phyloP scores from a whole-genome alignment of 2,888 invertebrate genomes.

The Erebia epiphron region DNA sequence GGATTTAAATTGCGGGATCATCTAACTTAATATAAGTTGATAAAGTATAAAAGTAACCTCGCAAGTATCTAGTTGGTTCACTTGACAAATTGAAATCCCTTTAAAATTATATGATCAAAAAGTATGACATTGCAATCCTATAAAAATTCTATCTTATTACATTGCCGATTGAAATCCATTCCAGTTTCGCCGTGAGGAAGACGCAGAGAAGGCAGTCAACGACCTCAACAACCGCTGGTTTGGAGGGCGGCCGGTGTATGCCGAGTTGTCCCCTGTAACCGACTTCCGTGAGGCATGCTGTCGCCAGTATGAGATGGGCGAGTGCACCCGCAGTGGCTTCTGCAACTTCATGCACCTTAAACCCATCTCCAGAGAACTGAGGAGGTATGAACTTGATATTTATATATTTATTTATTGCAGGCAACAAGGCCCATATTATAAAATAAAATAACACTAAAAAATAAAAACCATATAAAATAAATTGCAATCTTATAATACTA shows the following conservation, averaged over 20 bases:
- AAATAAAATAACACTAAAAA: too few species aligned
- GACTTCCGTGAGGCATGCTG: conserved; percentile 99
- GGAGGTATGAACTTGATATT: conserved; percentile 83
- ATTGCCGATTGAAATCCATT: conserved; percentile 36
- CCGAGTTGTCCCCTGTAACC: conserved; percentile 99
- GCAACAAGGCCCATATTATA: too few species aligned
- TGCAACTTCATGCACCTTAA: conserved; percentile 99
- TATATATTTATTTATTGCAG: not conserved
- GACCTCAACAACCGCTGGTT: conserved; percentile 99
- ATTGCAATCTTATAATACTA: too few species aligned
- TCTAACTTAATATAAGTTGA: too few species aligned
- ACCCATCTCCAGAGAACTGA: conserved; percentile 96
- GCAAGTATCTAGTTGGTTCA: too few species aligned
- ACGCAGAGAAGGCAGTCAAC: conserved; percentile 98
- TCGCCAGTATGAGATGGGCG: conserved; percentile 99
- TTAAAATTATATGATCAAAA: too few species aligned
- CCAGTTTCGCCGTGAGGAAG: conserved; percentile 97
- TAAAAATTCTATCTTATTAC: too few species aligned
- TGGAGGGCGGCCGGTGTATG: conserved; percentile 98
- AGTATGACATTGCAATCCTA: too few species aligned
- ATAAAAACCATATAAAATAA: too few species aligned
- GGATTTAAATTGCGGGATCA: too few species aligned
- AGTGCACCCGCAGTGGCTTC: conserved; percentile 99
- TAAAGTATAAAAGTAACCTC: too few species aligned
- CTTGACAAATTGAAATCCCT: too few species aligned